phyloP scores from a whole-genome alignment of 2,888 invertebrate genomes.

The Drosophila merina region DNA sequence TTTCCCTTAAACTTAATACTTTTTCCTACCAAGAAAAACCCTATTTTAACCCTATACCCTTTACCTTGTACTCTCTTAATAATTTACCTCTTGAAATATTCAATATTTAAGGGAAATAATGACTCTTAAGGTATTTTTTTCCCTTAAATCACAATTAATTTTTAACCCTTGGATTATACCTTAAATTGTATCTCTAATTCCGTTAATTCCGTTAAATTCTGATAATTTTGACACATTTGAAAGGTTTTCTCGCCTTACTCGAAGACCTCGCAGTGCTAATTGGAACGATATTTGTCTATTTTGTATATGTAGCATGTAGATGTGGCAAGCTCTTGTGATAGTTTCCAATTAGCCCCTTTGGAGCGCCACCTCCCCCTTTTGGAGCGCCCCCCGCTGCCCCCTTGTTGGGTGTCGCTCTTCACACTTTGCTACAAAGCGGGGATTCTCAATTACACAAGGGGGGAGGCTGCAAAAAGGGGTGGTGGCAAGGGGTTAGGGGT shows the following conservation, averaged over 20 bases:
- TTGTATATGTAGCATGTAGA: not conserved
- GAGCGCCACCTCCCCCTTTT: not conserved
- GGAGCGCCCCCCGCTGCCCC: not conserved
- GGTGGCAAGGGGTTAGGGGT: not conserved
- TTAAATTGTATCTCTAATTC: too few relatives aligned
- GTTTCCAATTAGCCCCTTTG: conserved; percentile 34
- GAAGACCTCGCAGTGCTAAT: conserved; percentile 12
- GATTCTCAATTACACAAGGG: not conserved
- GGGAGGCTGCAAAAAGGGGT: not conserved
- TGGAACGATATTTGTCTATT: conserved; percentile 1
- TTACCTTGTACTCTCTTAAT: too few relatives aligned
- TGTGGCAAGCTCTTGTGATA: conserved; percentile 20
- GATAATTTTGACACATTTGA: too few relatives aligned
- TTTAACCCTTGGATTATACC: too few relatives aligned
- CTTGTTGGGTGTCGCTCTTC: conserved; percentile 19
- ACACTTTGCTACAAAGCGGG: conserved; percentile 16
- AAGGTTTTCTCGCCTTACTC: not conserved
- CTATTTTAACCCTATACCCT: too few relatives aligned
- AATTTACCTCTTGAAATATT: too few relatives aligned
- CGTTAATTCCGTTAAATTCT: too few relatives aligned
- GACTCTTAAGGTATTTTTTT: too few relatives aligned
- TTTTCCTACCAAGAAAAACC: too few relatives aligned
- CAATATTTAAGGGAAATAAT: too few relatives aligned
- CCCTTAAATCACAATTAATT: too few relatives aligned
- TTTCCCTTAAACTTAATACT: too few relatives aligned